phyloP scores from a whole-genome alignment of 2,113 vertebrate species.

The Sterna hirundo region DNA sequence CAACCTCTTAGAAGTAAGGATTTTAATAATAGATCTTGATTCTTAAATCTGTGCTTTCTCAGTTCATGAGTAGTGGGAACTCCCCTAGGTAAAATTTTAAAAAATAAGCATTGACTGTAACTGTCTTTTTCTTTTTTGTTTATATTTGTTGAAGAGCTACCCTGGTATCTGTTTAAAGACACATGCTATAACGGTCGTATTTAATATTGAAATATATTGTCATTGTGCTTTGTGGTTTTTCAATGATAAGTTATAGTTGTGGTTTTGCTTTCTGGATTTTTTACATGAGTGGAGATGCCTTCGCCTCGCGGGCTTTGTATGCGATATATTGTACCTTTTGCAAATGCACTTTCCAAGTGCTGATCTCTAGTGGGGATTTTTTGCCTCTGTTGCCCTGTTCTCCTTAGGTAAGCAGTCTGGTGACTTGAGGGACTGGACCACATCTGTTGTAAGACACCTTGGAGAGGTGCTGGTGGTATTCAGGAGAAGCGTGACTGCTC shows the following conservation, averaged over 20 bases:
- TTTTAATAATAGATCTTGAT: not conserved
- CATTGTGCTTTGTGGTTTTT: not conserved
- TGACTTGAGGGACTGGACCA: not conserved
- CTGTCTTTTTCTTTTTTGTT: conserved; percentile 40
- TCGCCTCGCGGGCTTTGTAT: not conserved
- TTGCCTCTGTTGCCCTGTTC: not conserved
- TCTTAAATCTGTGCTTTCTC: conserved; percentile 18
- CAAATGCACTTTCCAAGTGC: not conserved
- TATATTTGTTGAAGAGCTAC: conserved; percentile 13
- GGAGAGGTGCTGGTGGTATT: not conserved
- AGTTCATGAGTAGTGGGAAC: conserved; percentile 18
- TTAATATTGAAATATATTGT: not conserved
- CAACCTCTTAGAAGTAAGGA: not conserved
- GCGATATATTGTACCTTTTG: not conserved
- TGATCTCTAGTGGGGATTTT: not conserved
- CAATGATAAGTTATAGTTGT: not conserved
- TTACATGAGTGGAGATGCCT: not conserved
- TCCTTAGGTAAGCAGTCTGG: not conserved
- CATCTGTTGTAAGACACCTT: not conserved
- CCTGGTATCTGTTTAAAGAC: conserved; percentile 38
- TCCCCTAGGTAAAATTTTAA: conserved; percentile 29
- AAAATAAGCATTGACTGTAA: conserved; percentile 33
- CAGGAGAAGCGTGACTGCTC: not conserved
- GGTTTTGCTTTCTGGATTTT: not conserved
- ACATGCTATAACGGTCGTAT: not conserved